Evolutionary conservation across 2,888 invertebrate genomes (phyloP), one percentile per base, ranked within the genome.

Genomic region (Chrysolina oricalcia): DNA sequence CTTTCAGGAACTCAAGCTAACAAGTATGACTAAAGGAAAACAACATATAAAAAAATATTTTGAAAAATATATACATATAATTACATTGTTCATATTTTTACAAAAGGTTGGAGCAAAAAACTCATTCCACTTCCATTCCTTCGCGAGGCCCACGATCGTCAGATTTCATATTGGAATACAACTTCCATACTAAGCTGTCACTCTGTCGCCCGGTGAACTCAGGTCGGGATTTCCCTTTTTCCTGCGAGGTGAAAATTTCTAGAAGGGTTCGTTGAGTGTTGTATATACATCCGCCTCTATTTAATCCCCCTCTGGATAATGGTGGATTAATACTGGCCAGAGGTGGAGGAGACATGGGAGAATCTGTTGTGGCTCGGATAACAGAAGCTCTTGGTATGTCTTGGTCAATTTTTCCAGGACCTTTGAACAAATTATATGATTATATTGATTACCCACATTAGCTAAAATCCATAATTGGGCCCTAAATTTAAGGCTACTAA

Each of bases 271-370:
- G 88, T 1, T 90, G 88, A 15, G 87, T 83, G 48, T 85, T 85
- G 72, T 88, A 85, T 46, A 87, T 86, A 5, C 87, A 86, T 3
- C 86, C 86, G 17, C 79, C 78, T 48, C 73, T 70, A 13, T 65
- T 77, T 46, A 84, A 83, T 8, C 77, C 73, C 10, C 77, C 70
- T 43, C 81, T 82, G 6, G 85, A 83, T 43, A 84, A 75, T 1
- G 87, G 82, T 1, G 86, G 80, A 8, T 84, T 83, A 66, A 88
- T 85, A 73, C 84, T 87, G 0, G 88, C 79, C 63, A 89, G 75
- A 3, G 94, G 93, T 0, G 94, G 94, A 0, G 96, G 96, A 0
- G 96, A 96, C 87, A 96, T 92, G 0, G 96, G 96, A 0, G 96
- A 96, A 87, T 96, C 96, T 0, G 96, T 95, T 0, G 95, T 95